Conservation (phyloP, 2,888 invertebrate genomes). For the Stramonita haemastoma region DNA sequence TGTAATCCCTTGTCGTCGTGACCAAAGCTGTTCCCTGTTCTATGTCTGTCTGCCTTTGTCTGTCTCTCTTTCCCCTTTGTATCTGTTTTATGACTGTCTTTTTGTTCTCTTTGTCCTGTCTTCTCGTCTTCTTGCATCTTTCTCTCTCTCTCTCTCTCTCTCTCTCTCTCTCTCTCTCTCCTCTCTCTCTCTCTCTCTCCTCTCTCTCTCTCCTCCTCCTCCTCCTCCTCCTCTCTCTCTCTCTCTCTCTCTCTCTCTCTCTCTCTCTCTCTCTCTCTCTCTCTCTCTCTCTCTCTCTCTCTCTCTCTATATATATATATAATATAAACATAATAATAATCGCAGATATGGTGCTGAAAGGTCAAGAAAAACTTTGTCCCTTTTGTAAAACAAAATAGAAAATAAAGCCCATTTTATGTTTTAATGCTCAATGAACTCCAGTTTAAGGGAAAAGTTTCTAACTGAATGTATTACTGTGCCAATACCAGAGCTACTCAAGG, state of each 20-base stretch:
- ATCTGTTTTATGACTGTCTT: neutral
- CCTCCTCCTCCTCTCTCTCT: neutral
- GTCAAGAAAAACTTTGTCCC: no score
- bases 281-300: no score
- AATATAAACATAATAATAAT: no score
- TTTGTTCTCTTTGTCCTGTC: neutral
- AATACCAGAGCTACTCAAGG: no score
- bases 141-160: neutral
- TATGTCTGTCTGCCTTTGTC: neutral
- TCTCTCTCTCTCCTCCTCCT: neutral
- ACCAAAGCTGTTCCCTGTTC: neutral
- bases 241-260: neutral
- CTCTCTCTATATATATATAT: no score
- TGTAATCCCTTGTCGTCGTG: no score
- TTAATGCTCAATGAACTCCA: no score
- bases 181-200: neutral
- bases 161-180: neutral
- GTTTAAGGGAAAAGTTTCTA: no score
- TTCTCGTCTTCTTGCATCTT: neutral
- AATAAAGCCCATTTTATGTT: no score
- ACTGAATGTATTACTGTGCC: no score
- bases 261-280: neutral
- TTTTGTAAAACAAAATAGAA: no score
- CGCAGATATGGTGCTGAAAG: no score
- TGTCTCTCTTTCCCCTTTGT: neutral